phyloP scores from a whole-genome alignment of 1,140 invertebrate species.

The Portunus trituberculatus region DNA sequence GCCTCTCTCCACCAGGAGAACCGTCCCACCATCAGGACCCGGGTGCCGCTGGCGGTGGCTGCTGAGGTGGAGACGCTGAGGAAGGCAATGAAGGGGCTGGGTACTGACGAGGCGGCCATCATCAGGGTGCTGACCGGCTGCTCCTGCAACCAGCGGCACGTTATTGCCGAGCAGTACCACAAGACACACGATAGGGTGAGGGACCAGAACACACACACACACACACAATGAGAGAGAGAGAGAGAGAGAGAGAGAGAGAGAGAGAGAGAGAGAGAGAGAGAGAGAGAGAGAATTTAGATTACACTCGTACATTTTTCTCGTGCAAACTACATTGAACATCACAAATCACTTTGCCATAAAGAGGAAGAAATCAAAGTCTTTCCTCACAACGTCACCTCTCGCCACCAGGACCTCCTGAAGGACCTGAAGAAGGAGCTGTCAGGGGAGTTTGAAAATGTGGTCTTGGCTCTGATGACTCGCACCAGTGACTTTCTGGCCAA shows the following conservation, averaged over 20 bases:
- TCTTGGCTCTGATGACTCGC: constrained; percentile 93
- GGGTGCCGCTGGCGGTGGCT: neutral
- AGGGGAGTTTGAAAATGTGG: constrained; percentile 93
- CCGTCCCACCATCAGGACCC: neutral
- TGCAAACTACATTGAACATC: too few relatives aligned
- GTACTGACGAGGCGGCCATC: constrained; percentile 79
- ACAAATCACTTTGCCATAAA: too few relatives aligned
- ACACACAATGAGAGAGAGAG: neutral
- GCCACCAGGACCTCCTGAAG: constrained; percentile 89
- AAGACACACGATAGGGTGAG: constrained; percentile 58
- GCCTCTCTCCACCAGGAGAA: neutral
- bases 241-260: neutral
- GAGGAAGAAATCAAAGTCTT: too few relatives aligned
- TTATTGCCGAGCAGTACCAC: constrained; percentile 83
- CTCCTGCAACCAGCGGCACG: constrained; percentile 92
- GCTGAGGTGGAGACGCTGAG: constrained; percentile 92
- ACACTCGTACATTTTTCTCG: too few relatives aligned
- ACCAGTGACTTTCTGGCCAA: constrained; percentile 92
- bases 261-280: neutral
- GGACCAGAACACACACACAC: neutral
- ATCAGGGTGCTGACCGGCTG: constrained; percentile 78
- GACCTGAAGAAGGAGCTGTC: constrained; percentile 94
- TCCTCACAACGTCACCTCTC: neutral
- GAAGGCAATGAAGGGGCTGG: constrained; percentile 90
- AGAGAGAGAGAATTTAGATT: neutral